Conservation (phyloP, 2,888 invertebrate species). For the Dendrolimus pini region DNA sequence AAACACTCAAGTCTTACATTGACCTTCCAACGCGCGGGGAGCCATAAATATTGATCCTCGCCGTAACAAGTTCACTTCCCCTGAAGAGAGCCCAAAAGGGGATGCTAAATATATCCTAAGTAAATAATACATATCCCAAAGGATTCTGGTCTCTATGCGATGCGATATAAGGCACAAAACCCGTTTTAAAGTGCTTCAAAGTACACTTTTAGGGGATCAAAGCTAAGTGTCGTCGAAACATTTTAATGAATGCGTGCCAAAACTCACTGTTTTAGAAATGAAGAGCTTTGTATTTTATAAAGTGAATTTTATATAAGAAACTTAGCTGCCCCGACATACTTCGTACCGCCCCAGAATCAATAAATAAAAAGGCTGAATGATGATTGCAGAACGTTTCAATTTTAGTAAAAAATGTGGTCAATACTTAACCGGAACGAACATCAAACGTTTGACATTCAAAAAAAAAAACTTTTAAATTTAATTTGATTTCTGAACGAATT, state of each 20-base stretch:
- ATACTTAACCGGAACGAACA: too few species aligned
- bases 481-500: too few species aligned
- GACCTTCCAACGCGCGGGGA: background rate
- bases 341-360: too few species aligned
- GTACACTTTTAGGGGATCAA: background rate
- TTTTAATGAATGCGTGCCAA: background rate
- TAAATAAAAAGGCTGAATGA: too few species aligned
- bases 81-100: background rate
- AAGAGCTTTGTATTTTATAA: background rate
- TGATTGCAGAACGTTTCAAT: too few species aligned
- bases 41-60: background rate
- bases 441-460: too few species aligned
- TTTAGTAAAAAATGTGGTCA: too few species aligned
- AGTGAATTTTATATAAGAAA: background rate
- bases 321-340: too few species aligned
- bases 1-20: background rate
- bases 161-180: background rate
- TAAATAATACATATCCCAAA: background rate
- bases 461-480: too few species aligned
- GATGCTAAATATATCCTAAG: background rate
- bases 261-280: background rate
- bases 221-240: background rate
- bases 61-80: background rate
- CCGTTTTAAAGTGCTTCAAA: background rate
- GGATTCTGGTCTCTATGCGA: background rate